Percentiles rank a stretch among this genome's conserved stretches.
phyloP scores from a whole-genome alignment of 2,797 vertebrate genomes.

The Okamejei kenojei region DNA sequence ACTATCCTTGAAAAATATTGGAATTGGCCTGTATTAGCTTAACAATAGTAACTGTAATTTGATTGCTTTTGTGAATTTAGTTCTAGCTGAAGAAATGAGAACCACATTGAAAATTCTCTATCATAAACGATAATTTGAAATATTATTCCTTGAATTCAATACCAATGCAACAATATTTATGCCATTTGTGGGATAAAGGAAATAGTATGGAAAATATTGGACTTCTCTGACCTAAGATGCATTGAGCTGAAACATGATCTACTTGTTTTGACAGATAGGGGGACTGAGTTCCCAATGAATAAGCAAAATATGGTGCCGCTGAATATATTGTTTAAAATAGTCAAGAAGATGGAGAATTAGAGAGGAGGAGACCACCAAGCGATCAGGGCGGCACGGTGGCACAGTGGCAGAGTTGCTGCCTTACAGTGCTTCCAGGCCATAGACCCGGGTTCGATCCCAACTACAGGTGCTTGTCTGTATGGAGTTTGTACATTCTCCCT shows the following conservation, averaged over 20 bases:
- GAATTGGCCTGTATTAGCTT: background rate
- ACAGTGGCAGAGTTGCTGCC: no score
- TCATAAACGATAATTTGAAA: background rate
- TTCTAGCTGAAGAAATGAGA: slow-evolving; percentile 6
- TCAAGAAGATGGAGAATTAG: background rate
- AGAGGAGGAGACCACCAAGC: background rate
- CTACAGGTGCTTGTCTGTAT: no score
- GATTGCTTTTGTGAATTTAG: background rate
- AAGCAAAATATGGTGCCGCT: background rate
- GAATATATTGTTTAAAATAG: background rate
- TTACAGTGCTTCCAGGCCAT: no score
- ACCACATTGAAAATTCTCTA: background rate
- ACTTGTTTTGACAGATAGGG: background rate
- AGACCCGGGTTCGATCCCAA: no score
- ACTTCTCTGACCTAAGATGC: background rate
- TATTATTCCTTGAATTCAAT: background rate
- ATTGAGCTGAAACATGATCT: background rate
- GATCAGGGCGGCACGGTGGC: background rate
- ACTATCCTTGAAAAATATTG: background rate
- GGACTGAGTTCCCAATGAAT: background rate
- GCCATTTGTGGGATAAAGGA: background rate
- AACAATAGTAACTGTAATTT: background rate
- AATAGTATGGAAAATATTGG: background rate
- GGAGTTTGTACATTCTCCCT: no score
- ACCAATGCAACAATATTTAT: background rate